Conservation (phyloP, 2,888 invertebrate genomes). For the Loripinus fragilis region DNA sequence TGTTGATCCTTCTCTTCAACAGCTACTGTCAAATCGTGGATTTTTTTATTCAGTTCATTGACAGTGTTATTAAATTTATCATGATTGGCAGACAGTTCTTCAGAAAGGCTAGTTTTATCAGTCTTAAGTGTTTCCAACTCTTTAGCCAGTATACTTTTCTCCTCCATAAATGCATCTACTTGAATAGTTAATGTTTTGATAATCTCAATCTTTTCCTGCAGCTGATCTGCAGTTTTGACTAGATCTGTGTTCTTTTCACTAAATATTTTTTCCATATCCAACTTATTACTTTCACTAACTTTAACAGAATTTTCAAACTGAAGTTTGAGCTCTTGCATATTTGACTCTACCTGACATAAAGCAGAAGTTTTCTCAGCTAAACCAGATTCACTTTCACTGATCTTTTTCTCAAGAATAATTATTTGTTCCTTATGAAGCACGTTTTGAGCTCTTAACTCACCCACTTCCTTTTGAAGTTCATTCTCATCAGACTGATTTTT, state of each 20-base stretch:
- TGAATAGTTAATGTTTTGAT: conserved; percentile 16
- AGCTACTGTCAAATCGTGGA: conserved; percentile 20
- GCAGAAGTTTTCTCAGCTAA: neutral
- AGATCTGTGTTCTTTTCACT: neutral
- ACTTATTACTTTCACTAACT: conserved; percentile 16
- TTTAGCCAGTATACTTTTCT: conserved; percentile 24
- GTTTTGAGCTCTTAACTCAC: neutral
- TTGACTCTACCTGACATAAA: neutral
- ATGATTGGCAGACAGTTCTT: conserved; percentile 18
- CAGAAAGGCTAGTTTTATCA: conserved; percentile 33
- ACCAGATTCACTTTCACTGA: neutral
- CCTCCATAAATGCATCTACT: conserved; percentile 39
- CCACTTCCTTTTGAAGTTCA: neutral
- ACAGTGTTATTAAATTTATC: conserved; percentile 16
- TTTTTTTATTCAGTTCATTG: conserved; percentile 26
- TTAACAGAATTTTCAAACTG: conserved; percentile 2
- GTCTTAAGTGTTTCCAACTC: conserved; percentile 48
- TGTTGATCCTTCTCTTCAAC: conserved; percentile 14
- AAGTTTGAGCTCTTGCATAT: neutral
- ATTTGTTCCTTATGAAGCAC: neutral
- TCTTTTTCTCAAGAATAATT: neutral
- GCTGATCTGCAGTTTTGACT: neutral
- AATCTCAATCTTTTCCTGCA: neutral
- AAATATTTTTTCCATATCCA: conserved; percentile 23
- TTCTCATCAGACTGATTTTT: neutral